These are phyloP conservation scores for Malacoctenus gilli DNA, from an alignment of 2,797 vertebrate genomes.

Conservation along the genomic window DNA sequence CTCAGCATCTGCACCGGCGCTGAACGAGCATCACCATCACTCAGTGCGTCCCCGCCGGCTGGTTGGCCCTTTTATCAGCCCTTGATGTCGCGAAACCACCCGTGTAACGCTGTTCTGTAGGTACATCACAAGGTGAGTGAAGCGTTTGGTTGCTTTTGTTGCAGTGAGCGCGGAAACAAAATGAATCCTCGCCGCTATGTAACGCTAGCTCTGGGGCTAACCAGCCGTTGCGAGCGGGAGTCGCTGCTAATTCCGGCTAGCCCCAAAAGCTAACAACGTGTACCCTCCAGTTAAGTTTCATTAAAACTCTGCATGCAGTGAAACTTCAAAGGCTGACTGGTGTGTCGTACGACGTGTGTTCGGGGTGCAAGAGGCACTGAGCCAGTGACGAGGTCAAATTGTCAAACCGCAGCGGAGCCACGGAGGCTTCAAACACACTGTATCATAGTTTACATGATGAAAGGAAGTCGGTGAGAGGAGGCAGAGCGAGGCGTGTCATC, in stretches of 20 bases:
- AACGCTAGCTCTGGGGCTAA: slow-evolving; percentile 28
- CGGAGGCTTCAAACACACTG: neutral
- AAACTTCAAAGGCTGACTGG: too few species aligned
- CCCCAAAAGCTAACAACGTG: slow-evolving; percentile 33
- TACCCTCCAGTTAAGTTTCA: neutral
- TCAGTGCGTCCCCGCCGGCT: slow-evolving; percentile 11
- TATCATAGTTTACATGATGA: neutral
- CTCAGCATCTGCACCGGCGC: slow-evolving; percentile 61
- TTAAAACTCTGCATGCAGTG: too few species aligned
- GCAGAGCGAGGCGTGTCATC: slow-evolving; percentile 1
- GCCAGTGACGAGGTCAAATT: neutral
- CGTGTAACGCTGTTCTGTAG: neutral
- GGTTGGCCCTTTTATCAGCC: neutral
- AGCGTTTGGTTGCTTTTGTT: neutral
- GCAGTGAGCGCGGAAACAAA: neutral
- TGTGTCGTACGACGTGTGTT: too few species aligned
- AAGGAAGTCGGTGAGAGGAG: slow-evolving; percentile 1
- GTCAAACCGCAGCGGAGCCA: slow-evolving; percentile 5
- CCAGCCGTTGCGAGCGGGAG: slow-evolving; percentile 7
- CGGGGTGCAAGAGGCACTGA: too few species aligned
- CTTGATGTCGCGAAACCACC: slow-evolving; percentile 25
- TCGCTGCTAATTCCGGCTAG: slow-evolving; percentile 38
- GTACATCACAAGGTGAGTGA: slow-evolving; percentile 49
- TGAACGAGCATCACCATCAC: slow-evolving; percentile 36
- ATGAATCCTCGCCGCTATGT: slow-evolving; percentile 2